Conservation (phyloP, 2,113 vertebrate species). For the Plecotus auritus region DNA sequence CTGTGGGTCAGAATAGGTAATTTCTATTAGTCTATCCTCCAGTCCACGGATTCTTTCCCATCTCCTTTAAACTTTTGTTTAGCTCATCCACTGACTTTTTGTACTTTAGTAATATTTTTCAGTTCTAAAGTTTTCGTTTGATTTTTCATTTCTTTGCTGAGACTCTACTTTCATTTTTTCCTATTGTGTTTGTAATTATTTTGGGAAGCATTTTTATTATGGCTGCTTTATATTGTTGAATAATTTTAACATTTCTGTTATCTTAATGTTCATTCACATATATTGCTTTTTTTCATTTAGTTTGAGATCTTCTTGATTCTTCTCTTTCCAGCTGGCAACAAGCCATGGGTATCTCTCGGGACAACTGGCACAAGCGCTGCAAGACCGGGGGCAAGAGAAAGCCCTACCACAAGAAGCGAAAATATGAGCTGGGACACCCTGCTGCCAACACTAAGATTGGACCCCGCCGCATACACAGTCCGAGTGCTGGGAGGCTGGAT, state of each 20-base stretch:
- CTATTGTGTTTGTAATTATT: background rate
- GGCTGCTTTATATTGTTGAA: background rate
- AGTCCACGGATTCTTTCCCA: background rate
- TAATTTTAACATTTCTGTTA: background rate
- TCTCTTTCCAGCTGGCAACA: too few relatives aligned
- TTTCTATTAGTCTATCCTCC: background rate
- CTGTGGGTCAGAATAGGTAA: background rate
- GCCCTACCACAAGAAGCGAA: too few relatives aligned
- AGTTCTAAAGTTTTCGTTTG: background rate
- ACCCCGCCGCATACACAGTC: too few relatives aligned
- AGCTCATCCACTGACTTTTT: background rate
- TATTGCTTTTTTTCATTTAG: background rate
- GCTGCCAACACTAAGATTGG: too few relatives aligned
- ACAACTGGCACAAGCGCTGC: too few relatives aligned
- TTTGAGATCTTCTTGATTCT: background rate
- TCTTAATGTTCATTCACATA: background rate
- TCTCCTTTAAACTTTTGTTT: background rate
- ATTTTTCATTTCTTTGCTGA: background rate
- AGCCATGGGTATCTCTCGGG: too few relatives aligned
- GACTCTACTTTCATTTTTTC: background rate
- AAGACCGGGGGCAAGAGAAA: too few relatives aligned
- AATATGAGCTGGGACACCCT: too few relatives aligned
- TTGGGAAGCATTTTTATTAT: background rate
- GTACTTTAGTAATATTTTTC: background rate
- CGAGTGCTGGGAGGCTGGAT: too few relatives aligned